phyloP scores from a whole-genome alignment of 2,888 invertebrate species.

The Hyposoter dolosus region DNA sequence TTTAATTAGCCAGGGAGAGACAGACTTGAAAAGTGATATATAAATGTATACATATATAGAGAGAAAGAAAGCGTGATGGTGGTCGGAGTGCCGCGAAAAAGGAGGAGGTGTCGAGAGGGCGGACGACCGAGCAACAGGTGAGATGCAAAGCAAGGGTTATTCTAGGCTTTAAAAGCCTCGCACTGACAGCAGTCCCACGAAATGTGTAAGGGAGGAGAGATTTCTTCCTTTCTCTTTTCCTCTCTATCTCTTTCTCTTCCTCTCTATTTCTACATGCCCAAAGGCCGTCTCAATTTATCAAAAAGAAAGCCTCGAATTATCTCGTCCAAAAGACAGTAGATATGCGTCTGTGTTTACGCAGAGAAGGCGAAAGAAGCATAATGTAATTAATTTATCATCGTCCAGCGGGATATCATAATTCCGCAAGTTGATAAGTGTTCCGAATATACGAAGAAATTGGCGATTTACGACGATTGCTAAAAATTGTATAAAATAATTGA shows the following conservation, averaged over 20 bases:
- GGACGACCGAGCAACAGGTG: conserved; percentile 82
- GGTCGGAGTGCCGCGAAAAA: conserved; percentile 59
- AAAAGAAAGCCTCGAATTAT: conserved; percentile 67
- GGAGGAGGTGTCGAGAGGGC: conserved; percentile 80
- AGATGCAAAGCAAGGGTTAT: conserved; percentile 84
- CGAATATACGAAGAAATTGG: neutral
- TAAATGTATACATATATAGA: conserved; percentile 19
- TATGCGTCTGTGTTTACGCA: conserved; percentile 1
- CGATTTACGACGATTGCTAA: neutral
- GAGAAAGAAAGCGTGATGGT: conserved; percentile 44
- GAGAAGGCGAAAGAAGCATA: conserved; percentile 22
- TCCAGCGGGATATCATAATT: conserved; percentile 24
- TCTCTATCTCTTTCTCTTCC: conserved; percentile 14
- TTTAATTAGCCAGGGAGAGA: conserved; percentile 81
- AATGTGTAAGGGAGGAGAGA: conserved; percentile 47
- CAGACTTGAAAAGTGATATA: conserved; percentile 60
- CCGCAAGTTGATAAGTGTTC: neutral
- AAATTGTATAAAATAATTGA: neutral
- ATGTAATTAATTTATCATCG: conserved; percentile 47
- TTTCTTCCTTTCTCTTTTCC: neutral
- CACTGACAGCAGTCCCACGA: conserved; percentile 64
- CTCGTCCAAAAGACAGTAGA: conserved; percentile 27
- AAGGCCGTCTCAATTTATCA: conserved; percentile 68
- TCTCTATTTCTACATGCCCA: conserved; percentile 47
- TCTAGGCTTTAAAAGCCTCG: conserved; percentile 77